A percentile compares a stretch with the other conserved stretches of the same genome.
Evolutionary conservation across 37 sponge, comb jelly and placozoan genomes (phyloP).

Genomic region (Mnemiopsis leidyi): DNA sequence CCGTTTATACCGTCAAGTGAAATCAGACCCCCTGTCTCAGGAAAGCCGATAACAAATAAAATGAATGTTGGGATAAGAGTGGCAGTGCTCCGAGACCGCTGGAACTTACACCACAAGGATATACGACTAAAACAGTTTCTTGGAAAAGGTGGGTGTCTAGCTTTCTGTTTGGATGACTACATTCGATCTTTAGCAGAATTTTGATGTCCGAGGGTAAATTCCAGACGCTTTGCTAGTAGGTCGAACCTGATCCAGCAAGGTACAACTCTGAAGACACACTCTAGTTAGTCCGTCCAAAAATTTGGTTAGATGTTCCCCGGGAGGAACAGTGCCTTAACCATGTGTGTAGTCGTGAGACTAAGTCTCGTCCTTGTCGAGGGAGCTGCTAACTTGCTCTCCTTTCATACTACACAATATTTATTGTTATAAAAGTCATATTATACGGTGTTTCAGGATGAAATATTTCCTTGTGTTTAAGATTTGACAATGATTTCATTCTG

Average conservation of each 20-base stretch:
- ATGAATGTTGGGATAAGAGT: not conserved
- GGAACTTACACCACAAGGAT: conserved; percentile 33
- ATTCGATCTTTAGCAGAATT: too few species aligned
- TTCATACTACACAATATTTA: conserved; percentile 41
- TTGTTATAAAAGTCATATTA: not conserved
- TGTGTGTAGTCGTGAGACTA: conserved; percentile 67
- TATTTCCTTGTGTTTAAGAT: conserved; percentile 63
- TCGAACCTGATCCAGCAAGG: too few species aligned
- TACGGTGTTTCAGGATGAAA: not conserved
- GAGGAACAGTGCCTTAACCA: conserved; percentile 62
- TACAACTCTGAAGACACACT: too few species aligned
- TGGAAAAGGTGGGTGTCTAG: conserved; percentile 13
- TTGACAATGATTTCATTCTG: too few species aligned
- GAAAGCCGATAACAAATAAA: conserved; percentile 21
- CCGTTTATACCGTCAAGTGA: too few species aligned
- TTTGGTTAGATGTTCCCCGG: conserved; percentile 54
- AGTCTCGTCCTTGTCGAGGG: conserved; percentile 68
- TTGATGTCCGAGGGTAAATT: too few species aligned
- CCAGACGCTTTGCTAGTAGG: too few species aligned
- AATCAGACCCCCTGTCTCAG: not conserved
- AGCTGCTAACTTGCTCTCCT: conserved; percentile 66
- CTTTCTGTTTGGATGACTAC: not conserved
- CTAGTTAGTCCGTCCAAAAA: too few species aligned
- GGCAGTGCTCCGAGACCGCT: conserved; percentile 12
- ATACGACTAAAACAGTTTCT: conserved; percentile 26